Conservation (phyloP, 1,140 invertebrate genomes). For the Akabosia matsudoensis region DNA sequence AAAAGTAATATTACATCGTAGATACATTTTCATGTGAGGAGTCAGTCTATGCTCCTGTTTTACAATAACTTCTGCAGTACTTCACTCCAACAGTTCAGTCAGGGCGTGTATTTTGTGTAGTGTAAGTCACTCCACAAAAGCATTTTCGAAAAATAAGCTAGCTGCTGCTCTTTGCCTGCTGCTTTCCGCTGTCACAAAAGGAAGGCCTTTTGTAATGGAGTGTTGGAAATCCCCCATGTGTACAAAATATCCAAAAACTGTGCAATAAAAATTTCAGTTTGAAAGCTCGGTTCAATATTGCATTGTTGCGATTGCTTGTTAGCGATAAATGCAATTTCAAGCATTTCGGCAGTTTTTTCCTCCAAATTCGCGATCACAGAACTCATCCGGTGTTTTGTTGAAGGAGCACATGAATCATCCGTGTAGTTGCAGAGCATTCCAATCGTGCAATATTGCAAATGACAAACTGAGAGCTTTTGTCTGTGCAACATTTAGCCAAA, state of each 20-base stretch:
- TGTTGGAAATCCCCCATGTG: background rate
- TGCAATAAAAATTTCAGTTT: background rate
- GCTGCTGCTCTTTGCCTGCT: background rate
- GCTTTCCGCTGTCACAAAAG: background rate
- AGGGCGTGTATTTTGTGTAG: slow-evolving; percentile 21
- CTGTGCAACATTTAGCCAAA: too few relatives aligned
- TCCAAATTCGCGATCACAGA: too few relatives aligned
- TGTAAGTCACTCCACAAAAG: slow-evolving; percentile 3
- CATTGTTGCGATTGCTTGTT: background rate
- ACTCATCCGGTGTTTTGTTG: too few relatives aligned
- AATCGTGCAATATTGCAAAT: too few relatives aligned
- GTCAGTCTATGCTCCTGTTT: background rate
- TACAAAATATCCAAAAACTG: background rate
- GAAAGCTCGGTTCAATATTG: too few relatives aligned
- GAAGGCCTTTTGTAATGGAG: background rate
- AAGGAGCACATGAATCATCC: too few relatives aligned
- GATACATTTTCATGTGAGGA: background rate
- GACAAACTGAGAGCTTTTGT: too few relatives aligned
- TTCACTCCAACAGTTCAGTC: slow-evolving; percentile 7
- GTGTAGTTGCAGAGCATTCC: too few relatives aligned
- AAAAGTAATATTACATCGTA: background rate
- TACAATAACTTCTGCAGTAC: slow-evolving; percentile 15
- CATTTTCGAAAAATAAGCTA: background rate
- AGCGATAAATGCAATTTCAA: background rate
- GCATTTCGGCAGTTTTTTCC: too few relatives aligned